Evolutionary conservation across 2,888 invertebrate species (phyloP), one percentile per base, ranked within the genome.

Genomic region (Tachina fera): DNA sequence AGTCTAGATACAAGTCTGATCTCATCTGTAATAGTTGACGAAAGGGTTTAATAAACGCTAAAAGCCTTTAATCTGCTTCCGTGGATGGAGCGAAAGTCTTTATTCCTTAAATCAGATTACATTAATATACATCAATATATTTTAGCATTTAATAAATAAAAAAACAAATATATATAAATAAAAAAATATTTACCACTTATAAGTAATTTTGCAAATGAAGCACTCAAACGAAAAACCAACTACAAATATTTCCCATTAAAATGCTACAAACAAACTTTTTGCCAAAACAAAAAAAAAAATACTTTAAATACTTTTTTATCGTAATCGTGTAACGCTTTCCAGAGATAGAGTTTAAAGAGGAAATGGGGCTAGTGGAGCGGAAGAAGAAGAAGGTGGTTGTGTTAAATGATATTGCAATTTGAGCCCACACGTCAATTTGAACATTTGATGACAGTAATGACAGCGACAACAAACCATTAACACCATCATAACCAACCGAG

Each of bases 391-490:
- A 10, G 47, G 51, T 16, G 49, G 10, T 56, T 43, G 49, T 60
- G 14, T 22, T 77, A 72, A 74, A 68, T 78, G 70, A 77, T 77
- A 78, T 78, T 77, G 81, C 84, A 84, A 81, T 81, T 81, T 81
- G 51, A 78, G 65, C 51, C 72, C 86, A 79, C 68, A 60, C 67
- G 60, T 79, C 58, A 77, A 83, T 79, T 86, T 75, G 45, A 71
- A 74, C 53, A 77, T 77, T 85, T 80, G 86, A 80, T 80, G 76
- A 86, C 71, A 80, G 61, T 76, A 76, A 77, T 80, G 79, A 77
- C 79, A 80, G 68, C 83, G 67, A 65, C 83, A 72, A 83, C 72
- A 83, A 79, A 86, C 83, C 68, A 80, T 86, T 86, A 79, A 80
- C 79, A 80, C 76, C 67, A 80, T 77, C 79, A 77, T 76, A 72